Evolutionary conservation across 2,797 vertebrate species (phyloP).

Genomic region (Danionella dracula): DNA sequence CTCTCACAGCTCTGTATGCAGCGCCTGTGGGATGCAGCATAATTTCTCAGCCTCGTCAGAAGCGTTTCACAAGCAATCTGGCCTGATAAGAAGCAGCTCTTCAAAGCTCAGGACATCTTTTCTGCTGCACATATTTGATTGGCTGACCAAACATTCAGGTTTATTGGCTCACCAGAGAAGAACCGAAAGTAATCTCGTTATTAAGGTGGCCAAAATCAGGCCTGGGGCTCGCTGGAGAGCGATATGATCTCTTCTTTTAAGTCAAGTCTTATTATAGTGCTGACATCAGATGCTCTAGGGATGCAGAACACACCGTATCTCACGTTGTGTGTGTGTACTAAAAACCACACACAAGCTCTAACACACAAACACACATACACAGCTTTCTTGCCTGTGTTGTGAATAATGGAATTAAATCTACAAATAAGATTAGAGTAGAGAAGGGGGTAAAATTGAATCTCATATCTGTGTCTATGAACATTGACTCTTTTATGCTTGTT

Average conservation of each 20-base stretch:
- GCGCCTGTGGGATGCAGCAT: neutral
- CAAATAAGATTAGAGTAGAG: neutral
- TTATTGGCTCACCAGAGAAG: neutral
- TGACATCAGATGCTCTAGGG: neutral
- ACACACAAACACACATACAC: neutral
- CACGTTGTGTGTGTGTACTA: neutral
- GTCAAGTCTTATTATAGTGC: slow-evolving; percentile 1
- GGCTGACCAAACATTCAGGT: neutral
- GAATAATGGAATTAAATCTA: neutral
- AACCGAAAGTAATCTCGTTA: slow-evolving; percentile 15
- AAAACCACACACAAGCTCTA: neutral
- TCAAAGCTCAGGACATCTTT: neutral
- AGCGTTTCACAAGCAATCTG: neutral
- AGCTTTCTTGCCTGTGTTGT: neutral
- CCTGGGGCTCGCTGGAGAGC: neutral
- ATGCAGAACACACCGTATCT: neutral
- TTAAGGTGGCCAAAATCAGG: neutral
- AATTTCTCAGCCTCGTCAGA: neutral
- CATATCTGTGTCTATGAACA: neutral
- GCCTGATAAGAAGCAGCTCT: neutral
- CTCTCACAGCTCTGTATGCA: slow-evolving; percentile 3
- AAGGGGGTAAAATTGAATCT: neutral
- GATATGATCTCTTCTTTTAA: neutral
- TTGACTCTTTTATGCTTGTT: neutral
- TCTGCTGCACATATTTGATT: neutral